Conservation (phyloP, 2,888 invertebrate species). For the Aradus depressus region DNA sequence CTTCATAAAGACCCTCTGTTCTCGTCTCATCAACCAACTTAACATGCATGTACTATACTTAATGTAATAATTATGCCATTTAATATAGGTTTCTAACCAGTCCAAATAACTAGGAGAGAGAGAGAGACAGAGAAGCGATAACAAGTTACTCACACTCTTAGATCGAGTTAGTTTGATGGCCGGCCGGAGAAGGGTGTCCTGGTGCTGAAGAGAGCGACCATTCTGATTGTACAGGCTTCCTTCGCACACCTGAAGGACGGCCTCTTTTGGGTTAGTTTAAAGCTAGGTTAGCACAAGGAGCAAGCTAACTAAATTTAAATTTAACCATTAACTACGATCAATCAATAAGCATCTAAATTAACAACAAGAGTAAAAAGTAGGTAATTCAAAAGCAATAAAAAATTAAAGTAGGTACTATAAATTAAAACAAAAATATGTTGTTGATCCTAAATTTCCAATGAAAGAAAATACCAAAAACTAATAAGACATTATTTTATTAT, state of each 20-base stretch:
- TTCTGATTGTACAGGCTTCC: conserved; percentile 26
- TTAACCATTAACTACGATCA: neutral
- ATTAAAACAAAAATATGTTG: no score
- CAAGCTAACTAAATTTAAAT: neutral
- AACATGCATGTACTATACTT: no score
- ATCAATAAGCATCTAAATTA: neutral
- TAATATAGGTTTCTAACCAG: no score
- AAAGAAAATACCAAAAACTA: no score
- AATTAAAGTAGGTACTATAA: no score
- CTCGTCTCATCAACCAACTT: no score
- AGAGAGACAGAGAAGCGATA: no score
- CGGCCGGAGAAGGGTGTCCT: conserved; percentile 20
- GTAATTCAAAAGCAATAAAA: neutral
- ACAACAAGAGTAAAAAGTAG: neutral
- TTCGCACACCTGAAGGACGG: conserved; percentile 26
- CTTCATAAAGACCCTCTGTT: no score
- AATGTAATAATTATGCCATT: no score
- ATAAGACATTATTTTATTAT: no score
- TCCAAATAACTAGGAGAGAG: no score
- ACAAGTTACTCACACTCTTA: conserved; percentile 30
- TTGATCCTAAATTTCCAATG: no score
- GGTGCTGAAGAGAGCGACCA: conserved; percentile 20
- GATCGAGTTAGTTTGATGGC: conserved; percentile 29
- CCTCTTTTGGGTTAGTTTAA: neutral
- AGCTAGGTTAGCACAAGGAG: conserved; percentile 1